A percentile compares a stretch with the other conserved stretches of the same genome.
Conservation (phyloP, 1,140 invertebrate species). For the Drosophila simulans region DNA sequence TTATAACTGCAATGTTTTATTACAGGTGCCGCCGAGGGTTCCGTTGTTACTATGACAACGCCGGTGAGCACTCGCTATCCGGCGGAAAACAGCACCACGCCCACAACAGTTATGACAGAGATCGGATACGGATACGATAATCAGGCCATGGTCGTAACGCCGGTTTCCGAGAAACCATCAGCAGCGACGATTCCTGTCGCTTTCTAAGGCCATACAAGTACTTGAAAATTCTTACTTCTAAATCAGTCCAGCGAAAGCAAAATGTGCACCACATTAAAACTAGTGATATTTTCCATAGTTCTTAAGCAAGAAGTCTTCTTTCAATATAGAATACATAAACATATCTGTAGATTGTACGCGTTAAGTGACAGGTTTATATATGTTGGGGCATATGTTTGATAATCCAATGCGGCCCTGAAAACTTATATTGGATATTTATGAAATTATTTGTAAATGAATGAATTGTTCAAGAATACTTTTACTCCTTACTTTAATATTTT, state of each 20-base stretch:
- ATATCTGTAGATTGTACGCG: not conserved
- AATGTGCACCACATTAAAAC: constrained; percentile 76
- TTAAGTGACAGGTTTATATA: not conserved
- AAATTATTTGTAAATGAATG: not conserved
- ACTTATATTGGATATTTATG: constrained; percentile 9
- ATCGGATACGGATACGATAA: constrained; percentile 81
- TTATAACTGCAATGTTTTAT: constrained; percentile 25
- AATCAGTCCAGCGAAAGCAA: constrained; percentile 32
- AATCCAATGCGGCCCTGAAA: constrained; percentile 5
- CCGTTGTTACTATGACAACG: constrained; percentile 76
- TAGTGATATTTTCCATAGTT: constrained; percentile 59
- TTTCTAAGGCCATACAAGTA: constrained; percentile 52
- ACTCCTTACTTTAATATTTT: not conserved
- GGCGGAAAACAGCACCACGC: constrained; percentile 79
- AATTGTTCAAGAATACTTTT: no score
- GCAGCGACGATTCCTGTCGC: constrained; percentile 16
- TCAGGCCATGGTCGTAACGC: constrained; percentile 77
- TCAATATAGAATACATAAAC: constrained; percentile 1
- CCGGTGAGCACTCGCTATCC: constrained; percentile 81
- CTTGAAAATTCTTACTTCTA: constrained; percentile 3
- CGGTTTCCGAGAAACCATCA: constrained; percentile 69
- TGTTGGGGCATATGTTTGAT: no score
- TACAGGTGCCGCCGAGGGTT: constrained; percentile 74
- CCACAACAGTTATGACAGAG: constrained; percentile 70
- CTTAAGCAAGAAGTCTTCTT: constrained; percentile 23